phyloP scores from a whole-genome alignment of 2,888 invertebrate genomes.

The Sussaba pulchella region DNA sequence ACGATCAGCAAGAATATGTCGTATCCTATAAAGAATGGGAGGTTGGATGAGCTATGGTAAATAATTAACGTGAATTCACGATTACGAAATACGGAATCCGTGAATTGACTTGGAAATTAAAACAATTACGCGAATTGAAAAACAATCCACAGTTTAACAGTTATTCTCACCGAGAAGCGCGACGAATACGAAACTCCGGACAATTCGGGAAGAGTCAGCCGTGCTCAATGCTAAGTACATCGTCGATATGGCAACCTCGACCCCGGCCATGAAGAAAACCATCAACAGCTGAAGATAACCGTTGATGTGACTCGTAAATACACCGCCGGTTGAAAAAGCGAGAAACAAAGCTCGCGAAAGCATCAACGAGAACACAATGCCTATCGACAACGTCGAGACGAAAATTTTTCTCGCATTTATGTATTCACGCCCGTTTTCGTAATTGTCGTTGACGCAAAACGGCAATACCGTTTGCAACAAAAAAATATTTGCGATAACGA shows the following conservation, averaged over 20 bases:
- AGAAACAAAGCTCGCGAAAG: slow-evolving; percentile 88
- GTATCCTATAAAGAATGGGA: slow-evolving; percentile 87
- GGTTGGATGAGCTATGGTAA: slow-evolving; percentile 82
- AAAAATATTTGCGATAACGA: slow-evolving; percentile 83
- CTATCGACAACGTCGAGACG: slow-evolving; percentile 87
- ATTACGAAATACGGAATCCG: too few species aligned
- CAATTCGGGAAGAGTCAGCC: slow-evolving; percentile 78
- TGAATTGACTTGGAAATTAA: too few species aligned
- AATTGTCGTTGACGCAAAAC: slow-evolving; percentile 82
- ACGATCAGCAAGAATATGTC: slow-evolving; percentile 87
- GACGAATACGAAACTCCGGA: slow-evolving; percentile 81
- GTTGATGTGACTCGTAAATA: slow-evolving; percentile 89
- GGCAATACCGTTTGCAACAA: slow-evolving; percentile 83
- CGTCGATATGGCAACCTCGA: slow-evolving; percentile 85
- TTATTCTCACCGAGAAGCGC: slow-evolving; percentile 85
- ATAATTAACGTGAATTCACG: too few species aligned
- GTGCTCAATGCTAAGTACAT: slow-evolving; percentile 77
- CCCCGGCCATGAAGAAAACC: slow-evolving; percentile 87
- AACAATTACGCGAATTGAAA: too few species aligned
- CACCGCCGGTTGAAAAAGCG: slow-evolving; percentile 88
- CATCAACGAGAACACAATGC: slow-evolving; percentile 88
- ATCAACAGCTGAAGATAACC: slow-evolving; percentile 89
- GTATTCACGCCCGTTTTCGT: slow-evolving; percentile 74
- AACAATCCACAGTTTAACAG: slow-evolving; percentile 84
- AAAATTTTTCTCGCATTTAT: slow-evolving; percentile 87